phyloP scores from a whole-genome alignment of 2,113 vertebrate species.

The Orientallactaga bullata region DNA sequence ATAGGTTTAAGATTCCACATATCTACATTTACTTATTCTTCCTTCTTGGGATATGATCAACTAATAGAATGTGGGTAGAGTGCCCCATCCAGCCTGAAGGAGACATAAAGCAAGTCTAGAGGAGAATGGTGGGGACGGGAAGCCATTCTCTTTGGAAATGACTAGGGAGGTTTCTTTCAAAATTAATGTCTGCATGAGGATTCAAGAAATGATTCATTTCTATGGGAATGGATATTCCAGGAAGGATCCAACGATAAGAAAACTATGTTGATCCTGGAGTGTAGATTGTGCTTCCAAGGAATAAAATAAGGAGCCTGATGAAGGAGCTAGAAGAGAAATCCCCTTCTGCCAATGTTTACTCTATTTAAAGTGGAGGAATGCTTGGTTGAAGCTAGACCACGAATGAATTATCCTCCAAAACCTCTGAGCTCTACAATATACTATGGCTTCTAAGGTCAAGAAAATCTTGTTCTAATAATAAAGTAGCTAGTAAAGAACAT shows the following conservation, averaged over 20 bases:
- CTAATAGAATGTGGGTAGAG: background rate
- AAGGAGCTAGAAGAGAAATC: background rate
- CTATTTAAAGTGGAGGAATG: background rate
- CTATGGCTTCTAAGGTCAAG: background rate
- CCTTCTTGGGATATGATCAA: background rate
- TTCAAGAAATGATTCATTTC: background rate
- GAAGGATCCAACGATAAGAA: background rate
- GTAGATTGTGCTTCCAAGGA: background rate
- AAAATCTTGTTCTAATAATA: background rate
- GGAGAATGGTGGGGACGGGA: background rate
- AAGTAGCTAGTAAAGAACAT: background rate
- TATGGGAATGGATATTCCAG: background rate
- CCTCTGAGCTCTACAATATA: background rate
- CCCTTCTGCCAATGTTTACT: background rate
- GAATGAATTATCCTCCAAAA: slow-evolving; percentile 8
- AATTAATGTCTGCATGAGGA: background rate
- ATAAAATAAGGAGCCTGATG: background rate
- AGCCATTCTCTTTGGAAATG: background rate
- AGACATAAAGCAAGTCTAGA: background rate
- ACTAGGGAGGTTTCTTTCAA: background rate
- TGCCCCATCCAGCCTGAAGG: background rate
- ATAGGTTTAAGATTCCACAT: slow-evolving; percentile 3
- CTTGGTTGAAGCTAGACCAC: background rate
- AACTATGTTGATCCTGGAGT: background rate
- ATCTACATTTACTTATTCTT: background rate